These are phyloP conservation scores for Andrena trimmerana DNA, from an alignment of 2,888 invertebrate genomes.

Conservation along the genomic window DNA sequence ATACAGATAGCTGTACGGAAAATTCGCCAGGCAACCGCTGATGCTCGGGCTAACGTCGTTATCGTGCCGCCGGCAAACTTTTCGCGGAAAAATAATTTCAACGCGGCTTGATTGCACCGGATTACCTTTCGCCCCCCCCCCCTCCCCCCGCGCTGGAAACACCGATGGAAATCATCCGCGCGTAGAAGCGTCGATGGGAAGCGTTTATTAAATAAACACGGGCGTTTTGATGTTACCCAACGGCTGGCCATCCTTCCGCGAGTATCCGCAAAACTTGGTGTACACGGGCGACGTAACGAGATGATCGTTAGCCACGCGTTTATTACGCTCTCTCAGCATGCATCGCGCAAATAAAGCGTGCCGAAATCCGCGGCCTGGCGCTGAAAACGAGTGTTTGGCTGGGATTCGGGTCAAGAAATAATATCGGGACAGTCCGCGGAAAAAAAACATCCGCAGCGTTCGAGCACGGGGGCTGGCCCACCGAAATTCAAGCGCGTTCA, in stretches of 20 bases:
- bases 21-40: constrained; percentile 49
- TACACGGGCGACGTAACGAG: constrained; percentile 54
- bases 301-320: constrained; percentile 66
- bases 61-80: constrained; percentile 50
- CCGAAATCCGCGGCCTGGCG: constrained; percentile 39
- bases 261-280: constrained; percentile 44
- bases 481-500: too few relatives aligned
- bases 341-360: constrained; percentile 49
- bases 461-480: too few relatives aligned
- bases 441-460: not conserved
- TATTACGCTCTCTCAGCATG: constrained; percentile 59
- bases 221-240: constrained; percentile 35
- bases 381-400: constrained; percentile 25
- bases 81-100: constrained; percentile 47
- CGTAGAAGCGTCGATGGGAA: constrained; percentile 29
- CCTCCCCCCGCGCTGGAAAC: constrained; percentile 10
- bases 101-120: constrained; percentile 43
- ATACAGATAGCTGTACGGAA: constrained; percentile 53
- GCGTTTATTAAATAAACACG: constrained; percentile 60
- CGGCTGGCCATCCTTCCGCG: constrained; percentile 38
- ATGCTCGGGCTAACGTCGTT: constrained; percentile 61
- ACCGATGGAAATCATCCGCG: constrained; percentile 32
- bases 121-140: constrained; percentile 10
- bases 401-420: constrained; percentile 57
- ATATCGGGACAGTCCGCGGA: constrained; percentile 9